phyloP scores from a whole-genome alignment of 1,140 invertebrate species.

The Idris sp. region DNA sequence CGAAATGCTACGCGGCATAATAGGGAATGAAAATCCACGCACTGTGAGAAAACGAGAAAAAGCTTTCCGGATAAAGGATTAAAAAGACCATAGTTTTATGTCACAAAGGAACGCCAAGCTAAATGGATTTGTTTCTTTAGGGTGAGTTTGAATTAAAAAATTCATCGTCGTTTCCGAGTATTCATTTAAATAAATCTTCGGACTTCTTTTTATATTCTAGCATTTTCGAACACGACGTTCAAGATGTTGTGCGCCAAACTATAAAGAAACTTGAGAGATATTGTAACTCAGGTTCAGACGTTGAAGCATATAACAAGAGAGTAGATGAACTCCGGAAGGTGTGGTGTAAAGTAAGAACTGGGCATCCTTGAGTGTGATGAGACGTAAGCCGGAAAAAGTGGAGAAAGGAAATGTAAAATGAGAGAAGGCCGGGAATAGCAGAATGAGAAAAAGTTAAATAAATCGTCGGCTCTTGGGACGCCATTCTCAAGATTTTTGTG shows the following conservation, averaged over 20 bases:
- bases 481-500: conserved; percentile 43
- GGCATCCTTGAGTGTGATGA: conserved; percentile 70
- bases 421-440: conserved; percentile 34
- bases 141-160: conserved; percentile 26
- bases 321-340: conserved; percentile 51
- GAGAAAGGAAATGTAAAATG: conserved; percentile 59
- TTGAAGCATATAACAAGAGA: conserved; percentile 58
- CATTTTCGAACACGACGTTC: conserved; percentile 1
- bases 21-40: conserved; percentile 51
- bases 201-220: neutral
- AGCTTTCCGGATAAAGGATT: conserved; percentile 46
- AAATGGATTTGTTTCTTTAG: conserved; percentile 33
- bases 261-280: conserved; percentile 13
- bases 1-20: conserved; percentile 32
- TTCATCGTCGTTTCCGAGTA: conserved; percentile 11
- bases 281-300: conserved; percentile 31
- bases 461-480: conserved; percentile 61
- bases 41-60: conserved; percentile 17
- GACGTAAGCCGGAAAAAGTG: conserved; percentile 61
- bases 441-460: conserved; percentile 71
- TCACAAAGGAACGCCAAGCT: conserved; percentile 40
- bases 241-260: conserved; percentile 8
- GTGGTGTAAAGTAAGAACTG: conserved; percentile 54
- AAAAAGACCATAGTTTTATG: conserved; percentile 38
- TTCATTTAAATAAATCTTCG: conserved; percentile 14